Evolutionary conservation across 2,888 invertebrate genomes (phyloP), one percentile per base, ranked within the genome.

Genomic region (Cremastobaeus sp.): DNA sequence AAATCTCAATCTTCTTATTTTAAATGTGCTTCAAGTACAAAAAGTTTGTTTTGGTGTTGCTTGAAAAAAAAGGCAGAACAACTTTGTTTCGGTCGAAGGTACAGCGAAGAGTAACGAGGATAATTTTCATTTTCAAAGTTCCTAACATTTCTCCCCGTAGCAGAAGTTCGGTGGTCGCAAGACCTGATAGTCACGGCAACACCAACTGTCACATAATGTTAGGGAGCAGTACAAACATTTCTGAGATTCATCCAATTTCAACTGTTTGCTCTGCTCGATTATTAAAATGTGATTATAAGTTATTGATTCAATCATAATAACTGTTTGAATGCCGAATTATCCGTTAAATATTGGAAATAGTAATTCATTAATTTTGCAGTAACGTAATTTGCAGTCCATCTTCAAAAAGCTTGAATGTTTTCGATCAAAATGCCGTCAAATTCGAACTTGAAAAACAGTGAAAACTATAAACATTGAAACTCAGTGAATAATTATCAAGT

Each of bases 111-210:
- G 48, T 32, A 60, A 60, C 30, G 48, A 60, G 47, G 39, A 60
- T 48, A 60, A 48, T 39, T 48, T 39, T 48, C 34, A 60, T 60
- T 60, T 60, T 30, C 37, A 48, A 60, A 60, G 37, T 60, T 48
- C 18, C 35, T 35, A 59, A 59, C 57, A 57, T 64, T 65, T 65
- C 64, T 54, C 55, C 37, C 30, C 21, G 39, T 41, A 32, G 50
- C 60, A 62, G 30, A 39, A 48, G 20, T 68, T 68, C 32, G 32
- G 50, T 35, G 34, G 68, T 66, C 50, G 55, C 20, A 55, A 48
- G 48, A 48, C 17, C 48, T 48, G 55, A 55, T 43, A 66, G 55
- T 60, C 37, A 39, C 39, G 48, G 48, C 60, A 59, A 48, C 47
- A 37, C 60, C 37, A 59, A 32, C 35, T 60, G 48, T 60, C 60